Base-by-base conservation (phyloP, 92 coral and sea anemone species). In the Heteractis magnifica region DNA sequence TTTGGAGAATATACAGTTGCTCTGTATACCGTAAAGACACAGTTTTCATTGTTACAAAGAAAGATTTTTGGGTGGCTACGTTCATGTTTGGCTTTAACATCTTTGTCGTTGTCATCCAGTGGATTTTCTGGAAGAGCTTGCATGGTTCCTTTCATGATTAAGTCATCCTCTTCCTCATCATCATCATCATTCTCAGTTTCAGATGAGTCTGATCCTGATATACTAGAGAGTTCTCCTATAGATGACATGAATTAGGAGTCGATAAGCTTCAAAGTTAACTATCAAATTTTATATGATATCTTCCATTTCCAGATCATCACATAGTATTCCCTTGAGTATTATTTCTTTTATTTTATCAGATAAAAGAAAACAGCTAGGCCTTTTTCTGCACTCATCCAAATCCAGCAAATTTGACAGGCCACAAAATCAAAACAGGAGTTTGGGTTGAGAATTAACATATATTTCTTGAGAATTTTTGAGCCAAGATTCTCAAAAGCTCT, bases 151-250 rank as follows among this genome's bases (percentile, higher is more conserved):
- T 89, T 92, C 84, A 93, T 56, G 6, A 71, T 81, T 64, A 93
- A 86, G 82, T 93, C 95, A n/a, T 83, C 83, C 9, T 89, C 93
- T 23, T 82, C 44, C 44, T 34, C 3, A 34, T 34, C 90, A 56
- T 84, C 87, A 41, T 81, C 56, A 72, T 77, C 85, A 34, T 80
- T 75, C 70, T 81, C 84, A 13, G 84, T 59, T 11, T 85, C 88
- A 10, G 70, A 60, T 11, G 96, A 88, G 49, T 96, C 99, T 51
- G 99, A 96, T 34, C 99, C 99, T 59, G 99, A 96, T 85, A 96
- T 92, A 71, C 99, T 96, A 70, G 99, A 96, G 26, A 96, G 75
- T 56, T 96, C 99, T 23, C 99, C 99, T 96, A 8, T 6, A 71
- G 75, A 58, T 13, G 5, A 2, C 49, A 13, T 6, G 23, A 52